A percentile compares a stretch with the other conserved stretches of the same genome.
Evolutionary conservation across 2,888 invertebrate species (phyloP).

Genomic region (Panzeria rudis): DNA sequence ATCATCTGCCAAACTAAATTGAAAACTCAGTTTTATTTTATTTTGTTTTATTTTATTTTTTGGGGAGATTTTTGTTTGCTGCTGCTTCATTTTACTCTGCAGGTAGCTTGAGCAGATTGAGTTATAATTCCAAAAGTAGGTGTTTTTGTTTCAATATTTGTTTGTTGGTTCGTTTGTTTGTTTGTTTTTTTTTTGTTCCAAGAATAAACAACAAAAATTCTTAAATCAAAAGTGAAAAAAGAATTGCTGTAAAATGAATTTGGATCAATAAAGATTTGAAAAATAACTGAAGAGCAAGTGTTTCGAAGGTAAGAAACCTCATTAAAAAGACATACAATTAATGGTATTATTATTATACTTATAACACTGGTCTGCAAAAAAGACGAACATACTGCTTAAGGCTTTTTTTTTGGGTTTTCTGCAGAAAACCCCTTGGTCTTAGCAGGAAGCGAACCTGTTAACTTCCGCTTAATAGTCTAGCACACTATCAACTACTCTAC

Average conservation of each 20-base stretch:
- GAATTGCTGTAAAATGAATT: not conserved
- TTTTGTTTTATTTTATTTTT: not conserved
- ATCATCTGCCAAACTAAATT: conserved; percentile 80
- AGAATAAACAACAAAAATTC: not conserved
- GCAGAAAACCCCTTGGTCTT: too few relatives aligned
- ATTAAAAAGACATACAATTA: not conserved
- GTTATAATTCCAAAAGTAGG: conserved; percentile 67
- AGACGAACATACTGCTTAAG: too few relatives aligned
- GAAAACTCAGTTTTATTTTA: conserved; percentile 76
- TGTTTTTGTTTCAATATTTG: conserved; percentile 56
- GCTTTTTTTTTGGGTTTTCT: too few relatives aligned
- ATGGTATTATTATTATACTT: too few relatives aligned
- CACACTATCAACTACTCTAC: too few relatives aligned
- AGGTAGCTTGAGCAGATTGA: conserved; percentile 65
- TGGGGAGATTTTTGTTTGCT: conserved; percentile 3
- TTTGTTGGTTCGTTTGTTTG: not conserved
- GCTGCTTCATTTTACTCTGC: conserved; percentile 50
- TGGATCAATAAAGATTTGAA: not conserved
- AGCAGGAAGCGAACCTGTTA: too few relatives aligned
- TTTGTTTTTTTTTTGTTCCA: not conserved
- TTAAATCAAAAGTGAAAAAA: conserved; percentile 11
- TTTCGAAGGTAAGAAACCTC: not conserved
- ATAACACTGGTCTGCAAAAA: not conserved
- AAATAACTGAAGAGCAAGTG: conserved; percentile 41
- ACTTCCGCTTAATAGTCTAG: too few relatives aligned